Base-by-base conservation (phyloP, 2,888 invertebrate species). In the Dorcus parallelipipedus region DNA sequence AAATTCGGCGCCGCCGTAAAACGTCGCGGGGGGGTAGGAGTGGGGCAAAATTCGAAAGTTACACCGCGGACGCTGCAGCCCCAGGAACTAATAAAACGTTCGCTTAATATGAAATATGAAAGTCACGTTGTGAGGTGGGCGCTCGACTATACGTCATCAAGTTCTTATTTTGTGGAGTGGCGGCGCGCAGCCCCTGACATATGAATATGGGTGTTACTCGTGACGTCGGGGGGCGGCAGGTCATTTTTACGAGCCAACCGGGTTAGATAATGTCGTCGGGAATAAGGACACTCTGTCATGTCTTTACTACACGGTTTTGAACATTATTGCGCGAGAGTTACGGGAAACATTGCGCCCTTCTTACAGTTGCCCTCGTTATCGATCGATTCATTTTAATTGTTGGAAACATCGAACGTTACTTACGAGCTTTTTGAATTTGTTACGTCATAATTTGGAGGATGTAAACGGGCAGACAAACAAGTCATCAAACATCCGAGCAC, bases 91-190 rank as follows among this genome's bases (percentile, higher is more conserved):
- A 67, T 68, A 69, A 69, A 68, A 69, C 64, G 69, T 68, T 69
- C 70, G 62, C 67, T 71, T 67, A 67, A 67, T 69, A 49, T 70
- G 69, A 70, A 64, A 66, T 67, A 69, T 69, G 69, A 63, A 66
- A 70, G 70, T 68, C 69, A 69, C 69, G 70, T 67, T 63, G 61
- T 64, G 67, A 67, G 65, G 66, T 66, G 67, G 65, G 64, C 66
- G 68, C 66, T 64, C 67, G 59, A 67, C 67, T 67, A 70, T 70
- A 71, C 70, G 71, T 71, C 71, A 71, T 71, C 70, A 66, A 65
- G 64, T 68, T 63, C 69, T 69, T 71, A 69, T 68, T 67, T 64
- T 62, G 65, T 60, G 61, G 58, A 59, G 58, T 60, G 57, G 64
- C 63, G 65, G 47, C 10, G 47, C 17, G 10, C 10, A 42, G 23